Evolutionary conservation across 2,113 vertebrate species (phyloP).

Genomic region (Phocoena sinus): DNA sequence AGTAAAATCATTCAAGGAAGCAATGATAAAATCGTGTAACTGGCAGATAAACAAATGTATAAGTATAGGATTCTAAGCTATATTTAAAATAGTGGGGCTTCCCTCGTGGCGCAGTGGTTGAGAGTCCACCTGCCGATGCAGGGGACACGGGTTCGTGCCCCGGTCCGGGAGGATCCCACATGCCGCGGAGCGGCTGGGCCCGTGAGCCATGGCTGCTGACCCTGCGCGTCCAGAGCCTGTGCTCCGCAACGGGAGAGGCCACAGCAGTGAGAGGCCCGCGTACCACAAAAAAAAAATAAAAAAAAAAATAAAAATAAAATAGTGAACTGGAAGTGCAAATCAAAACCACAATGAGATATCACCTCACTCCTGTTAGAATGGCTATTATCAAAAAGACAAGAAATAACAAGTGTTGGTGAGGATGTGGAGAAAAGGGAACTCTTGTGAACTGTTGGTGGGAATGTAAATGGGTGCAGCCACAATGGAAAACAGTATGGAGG

Average conservation of each 20-base stretch:
- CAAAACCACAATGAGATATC: neutral
- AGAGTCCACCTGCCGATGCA: too few relatives aligned
- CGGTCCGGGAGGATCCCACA: too few relatives aligned
- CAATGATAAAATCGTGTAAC: neutral
- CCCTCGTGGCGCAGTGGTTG: too few relatives aligned
- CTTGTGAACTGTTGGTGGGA: neutral
- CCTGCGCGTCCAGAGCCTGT: too few relatives aligned
- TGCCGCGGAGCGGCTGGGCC: too few relatives aligned
- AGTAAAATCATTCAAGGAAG: neutral
- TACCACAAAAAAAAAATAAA: too few relatives aligned
- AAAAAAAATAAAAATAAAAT: constrained; percentile 48
- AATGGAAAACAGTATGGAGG: neutral
- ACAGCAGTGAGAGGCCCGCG: too few relatives aligned
- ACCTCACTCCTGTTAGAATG: neutral
- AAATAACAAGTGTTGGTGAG: neutral
- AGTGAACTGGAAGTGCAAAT: neutral
- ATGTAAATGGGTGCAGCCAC: neutral
- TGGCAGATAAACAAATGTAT: neutral
- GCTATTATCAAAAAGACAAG: neutral
- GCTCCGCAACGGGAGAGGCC: too few relatives aligned
- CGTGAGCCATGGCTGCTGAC: too few relatives aligned
- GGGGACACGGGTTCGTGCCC: too few relatives aligned
- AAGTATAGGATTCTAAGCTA: neutral
- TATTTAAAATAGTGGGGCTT: constrained; percentile 2
- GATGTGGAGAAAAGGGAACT: neutral